Evolutionary conservation across 1,140 invertebrate species (phyloP).

Genomic region (Megathymus violae): DNA sequence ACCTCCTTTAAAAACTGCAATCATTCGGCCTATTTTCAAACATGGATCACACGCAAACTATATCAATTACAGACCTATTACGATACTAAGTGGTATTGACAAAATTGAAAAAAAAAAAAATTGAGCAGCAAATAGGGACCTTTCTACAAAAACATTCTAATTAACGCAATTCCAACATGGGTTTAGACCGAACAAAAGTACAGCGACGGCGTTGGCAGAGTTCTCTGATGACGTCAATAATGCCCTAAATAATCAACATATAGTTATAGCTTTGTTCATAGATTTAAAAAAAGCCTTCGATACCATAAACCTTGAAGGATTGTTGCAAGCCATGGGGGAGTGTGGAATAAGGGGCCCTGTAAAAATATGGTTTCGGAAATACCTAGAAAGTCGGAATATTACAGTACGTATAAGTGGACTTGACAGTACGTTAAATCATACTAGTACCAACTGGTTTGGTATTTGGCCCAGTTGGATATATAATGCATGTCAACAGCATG

Average conservation of each 20-base stretch:
- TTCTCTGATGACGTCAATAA: not conserved
- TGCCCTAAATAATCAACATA: not conserved
- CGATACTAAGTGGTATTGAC: constrained; percentile 31
- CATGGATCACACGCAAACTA: constrained; percentile 32
- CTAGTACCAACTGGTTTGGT: too few species aligned
- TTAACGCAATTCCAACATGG: constrained; percentile 24
- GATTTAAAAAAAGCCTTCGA: constrained; percentile 16
- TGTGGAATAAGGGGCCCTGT: constrained; percentile 9
- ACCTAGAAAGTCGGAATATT: not conserved
- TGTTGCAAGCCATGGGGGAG: constrained; percentile 11
- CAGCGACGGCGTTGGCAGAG: not conserved
- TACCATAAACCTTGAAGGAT: not conserved
- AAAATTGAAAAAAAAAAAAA: constrained; percentile 40
- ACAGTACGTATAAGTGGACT: too few species aligned
- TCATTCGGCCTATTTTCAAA: constrained; percentile 41
- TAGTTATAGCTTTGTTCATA: not conserved
- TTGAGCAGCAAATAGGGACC: constrained; percentile 21
- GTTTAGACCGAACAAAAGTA: not conserved
- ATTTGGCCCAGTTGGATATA: too few species aligned
- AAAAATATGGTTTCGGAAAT: constrained; percentile 8
- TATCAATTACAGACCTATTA: constrained; percentile 37
- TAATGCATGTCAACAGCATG: too few species aligned
- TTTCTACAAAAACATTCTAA: constrained; percentile 30
- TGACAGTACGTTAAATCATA: too few species aligned
- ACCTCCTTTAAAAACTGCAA: constrained; percentile 36